Evolutionary conservation across 2,797 vertebrate species (phyloP).

Genomic region (Limosa lapponica): DNA sequence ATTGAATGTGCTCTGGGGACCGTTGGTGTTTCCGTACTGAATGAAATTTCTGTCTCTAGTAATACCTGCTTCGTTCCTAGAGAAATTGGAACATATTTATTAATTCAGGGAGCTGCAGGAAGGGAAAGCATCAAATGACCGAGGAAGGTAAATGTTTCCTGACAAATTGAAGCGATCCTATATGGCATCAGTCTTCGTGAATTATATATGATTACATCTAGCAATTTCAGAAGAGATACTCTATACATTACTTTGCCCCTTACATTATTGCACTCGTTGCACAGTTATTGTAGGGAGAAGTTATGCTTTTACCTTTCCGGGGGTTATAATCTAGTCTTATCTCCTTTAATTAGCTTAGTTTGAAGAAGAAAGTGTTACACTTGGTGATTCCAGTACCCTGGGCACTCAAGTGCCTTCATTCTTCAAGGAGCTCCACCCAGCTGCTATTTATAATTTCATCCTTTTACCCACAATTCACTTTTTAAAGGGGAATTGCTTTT

Average conservation of each 20-base stretch:
- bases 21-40: not conserved
- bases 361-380: not conserved
- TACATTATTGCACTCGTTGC: not conserved
- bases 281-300: not conserved
- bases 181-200: not conserved
- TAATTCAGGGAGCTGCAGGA: slow-evolving; percentile 27
- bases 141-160: slow-evolving; percentile 7
- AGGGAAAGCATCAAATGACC: not conserved
- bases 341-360: not conserved
- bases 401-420: not conserved
- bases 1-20: slow-evolving; percentile 55
- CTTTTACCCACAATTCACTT: slow-evolving; percentile 48
- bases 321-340: not conserved
- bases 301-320: not conserved
- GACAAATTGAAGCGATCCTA: not conserved
- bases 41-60: slow-evolving; percentile 15
- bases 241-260: not conserved
- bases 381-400: not conserved
- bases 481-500: slow-evolving; percentile 47
- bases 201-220: not conserved
- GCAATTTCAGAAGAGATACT: not conserved
- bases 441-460: slow-evolving; percentile 54
- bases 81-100: slow-evolving; percentile 18
- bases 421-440: slow-evolving; percentile 37
- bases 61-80: not conserved